Evolutionary conservation across 1,140 invertebrate genomes (phyloP).

Genomic region (Propsilocerus akamusi): DNA sequence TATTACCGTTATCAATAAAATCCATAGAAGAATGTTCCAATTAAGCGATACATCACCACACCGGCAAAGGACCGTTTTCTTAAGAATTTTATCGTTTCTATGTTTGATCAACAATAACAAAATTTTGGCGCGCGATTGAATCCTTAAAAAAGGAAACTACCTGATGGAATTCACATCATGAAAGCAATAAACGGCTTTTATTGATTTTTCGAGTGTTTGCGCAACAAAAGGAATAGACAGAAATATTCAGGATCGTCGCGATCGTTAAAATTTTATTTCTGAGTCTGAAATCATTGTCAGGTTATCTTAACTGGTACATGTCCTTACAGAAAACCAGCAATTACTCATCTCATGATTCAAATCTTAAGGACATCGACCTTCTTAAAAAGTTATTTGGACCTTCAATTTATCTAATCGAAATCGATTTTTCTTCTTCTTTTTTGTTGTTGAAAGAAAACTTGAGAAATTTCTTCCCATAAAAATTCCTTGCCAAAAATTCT

Average conservation of each 20-base stretch:
- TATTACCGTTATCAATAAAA: no score
- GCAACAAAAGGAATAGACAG: neutral
- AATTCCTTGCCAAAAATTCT: conserved; percentile 3
- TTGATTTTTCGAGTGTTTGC: neutral
- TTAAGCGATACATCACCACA: neutral
- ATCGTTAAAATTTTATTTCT: neutral
- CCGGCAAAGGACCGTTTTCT: neutral
- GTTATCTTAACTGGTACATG: neutral
- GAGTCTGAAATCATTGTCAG: neutral
- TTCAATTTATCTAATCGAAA: neutral
- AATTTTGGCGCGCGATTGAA: neutral
- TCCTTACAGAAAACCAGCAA: neutral
- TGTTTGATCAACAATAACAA: neutral
- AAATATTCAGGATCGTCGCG: neutral
- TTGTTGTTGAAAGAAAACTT: neutral
- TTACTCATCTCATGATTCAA: neutral
- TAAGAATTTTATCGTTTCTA: neutral
- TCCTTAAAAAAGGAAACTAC: no score
- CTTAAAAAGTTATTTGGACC: neutral
- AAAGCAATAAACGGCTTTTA: neutral
- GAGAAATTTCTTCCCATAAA: neutral
- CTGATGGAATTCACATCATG: neutral
- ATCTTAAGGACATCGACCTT: neutral
- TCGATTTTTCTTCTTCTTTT: neutral
- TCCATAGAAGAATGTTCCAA: neutral